These are phyloP conservation scores for Calcarius lapponicus DNA, from an alignment of 2,797 vertebrate species.

Conservation along the genomic window DNA sequence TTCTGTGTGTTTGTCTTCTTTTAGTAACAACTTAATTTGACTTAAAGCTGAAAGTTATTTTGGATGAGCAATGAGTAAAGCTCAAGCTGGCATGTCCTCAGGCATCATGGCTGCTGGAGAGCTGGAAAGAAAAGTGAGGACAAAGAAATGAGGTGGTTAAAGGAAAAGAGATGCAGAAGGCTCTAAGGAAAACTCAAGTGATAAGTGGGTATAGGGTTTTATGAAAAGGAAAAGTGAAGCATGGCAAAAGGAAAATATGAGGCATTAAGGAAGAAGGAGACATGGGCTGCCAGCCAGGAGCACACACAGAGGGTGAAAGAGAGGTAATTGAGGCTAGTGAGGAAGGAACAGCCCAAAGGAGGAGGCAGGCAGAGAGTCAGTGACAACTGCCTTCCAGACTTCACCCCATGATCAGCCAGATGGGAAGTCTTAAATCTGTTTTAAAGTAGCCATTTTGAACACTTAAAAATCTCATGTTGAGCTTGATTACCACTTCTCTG, in stretches of 20 bases:
- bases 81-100: neutral
- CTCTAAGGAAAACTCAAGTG: neutral
- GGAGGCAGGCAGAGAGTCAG: neutral
- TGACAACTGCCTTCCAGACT: neutral
- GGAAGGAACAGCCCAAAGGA: neutral
- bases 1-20: neutral
- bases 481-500: neutral
- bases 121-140: neutral
- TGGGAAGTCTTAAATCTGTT: neutral
- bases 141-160: neutral
- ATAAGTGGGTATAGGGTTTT: neutral
- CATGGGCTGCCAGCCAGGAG: neutral
- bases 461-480: neutral
- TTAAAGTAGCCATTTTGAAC: neutral
- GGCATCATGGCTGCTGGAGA: neutral
- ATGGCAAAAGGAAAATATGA: neutral
- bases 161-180: neutral
- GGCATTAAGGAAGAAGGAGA: neutral
- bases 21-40: slow-evolving; percentile 26
- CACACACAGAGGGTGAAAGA: neutral
- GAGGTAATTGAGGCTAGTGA: neutral
- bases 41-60: neutral
- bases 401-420: neutral
- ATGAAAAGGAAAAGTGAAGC: neutral
- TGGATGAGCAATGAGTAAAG: neutral